These are phyloP conservation scores for Tyrophagus putrescentiae DNA, from an alignment of 1,140 invertebrate genomes.

Conservation along the genomic window DNA sequence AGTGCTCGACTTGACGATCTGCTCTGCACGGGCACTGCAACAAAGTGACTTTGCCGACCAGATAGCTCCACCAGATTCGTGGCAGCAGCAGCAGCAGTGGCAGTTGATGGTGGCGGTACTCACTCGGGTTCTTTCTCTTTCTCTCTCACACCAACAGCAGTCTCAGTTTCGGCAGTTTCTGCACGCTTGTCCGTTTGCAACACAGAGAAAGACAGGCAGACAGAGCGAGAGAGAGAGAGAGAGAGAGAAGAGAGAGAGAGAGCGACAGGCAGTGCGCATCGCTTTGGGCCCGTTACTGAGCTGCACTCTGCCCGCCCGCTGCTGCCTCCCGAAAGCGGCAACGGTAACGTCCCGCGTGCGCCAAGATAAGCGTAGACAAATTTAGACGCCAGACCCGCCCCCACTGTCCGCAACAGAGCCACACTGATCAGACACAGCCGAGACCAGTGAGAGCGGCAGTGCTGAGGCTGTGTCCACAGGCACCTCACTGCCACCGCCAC, in stretches of 20 bases:
- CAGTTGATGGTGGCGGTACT: too few relatives aligned
- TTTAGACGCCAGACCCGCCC: constrained; percentile 2
- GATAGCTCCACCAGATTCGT: too few relatives aligned
- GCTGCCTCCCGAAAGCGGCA: not conserved
- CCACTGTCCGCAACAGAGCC: not conserved
- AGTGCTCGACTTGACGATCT: not conserved
- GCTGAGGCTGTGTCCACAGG: not conserved
- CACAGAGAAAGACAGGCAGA: too few relatives aligned
- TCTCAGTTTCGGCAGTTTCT: too few relatives aligned
- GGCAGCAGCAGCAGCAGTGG: too few relatives aligned
- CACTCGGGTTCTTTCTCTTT: too few relatives aligned
- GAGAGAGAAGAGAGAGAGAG: too few relatives aligned
- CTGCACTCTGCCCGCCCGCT: constrained; percentile 4
- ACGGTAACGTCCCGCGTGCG: constrained; percentile 4
- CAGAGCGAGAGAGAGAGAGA: too few relatives aligned
- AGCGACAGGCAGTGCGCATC: too few relatives aligned
- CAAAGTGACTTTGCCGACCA: constrained; percentile 14
- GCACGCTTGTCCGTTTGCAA: constrained; percentile 4
- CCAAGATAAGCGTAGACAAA: not conserved
- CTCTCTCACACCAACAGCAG: too few relatives aligned
- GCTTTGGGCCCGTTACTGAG: not conserved
- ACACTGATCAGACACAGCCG: not conserved
- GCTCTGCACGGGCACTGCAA: not conserved
- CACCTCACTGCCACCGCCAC: too few relatives aligned
- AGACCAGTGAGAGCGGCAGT: not conserved